Base-by-base conservation (phyloP, 2,113 vertebrate species). In the Microcebus jonahi region DNA sequence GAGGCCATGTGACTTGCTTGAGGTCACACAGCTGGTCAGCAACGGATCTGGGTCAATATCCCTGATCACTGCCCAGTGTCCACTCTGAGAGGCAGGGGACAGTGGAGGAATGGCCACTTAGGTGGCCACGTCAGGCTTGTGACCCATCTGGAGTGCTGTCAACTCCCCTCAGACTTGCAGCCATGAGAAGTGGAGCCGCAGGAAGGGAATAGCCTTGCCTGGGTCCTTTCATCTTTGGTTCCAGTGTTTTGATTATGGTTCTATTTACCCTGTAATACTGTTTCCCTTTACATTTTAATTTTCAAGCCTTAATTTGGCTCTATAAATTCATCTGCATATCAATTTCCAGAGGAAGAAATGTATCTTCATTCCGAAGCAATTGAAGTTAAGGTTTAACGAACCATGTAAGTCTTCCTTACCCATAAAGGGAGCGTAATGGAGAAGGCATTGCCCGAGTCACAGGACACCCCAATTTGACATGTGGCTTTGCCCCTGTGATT, bases 381-480 rank as follows among this genome's bases (percentile, higher is more conserved):
- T 84, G 80, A 76, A 95, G 95, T 88, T 92, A 93, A 42, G 5
- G 55, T 92, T 92, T 96, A 94, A 83, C 75, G 21, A 53, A 86
- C 55, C 48, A 50, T 2, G 21, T 57, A 14, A 42, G 87, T 21
- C 90, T 36, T 95, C 90, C 45, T 95, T 29, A 27, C 42, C 91
- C 61, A 48, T 18, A 59, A 75, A 59, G 20, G 53, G 53, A 71
- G 36, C 14, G 55, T 88, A 20, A 75, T 15, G 25, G 31, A 77
- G 31, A 70, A 48, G 48, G 31, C n/a, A 6, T 12, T 50, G 12
- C 34, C 14, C 36, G 14, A 45, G 83, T 61, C 73, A 70, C 2
- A 31, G 36, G 31, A 29, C 31, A 67, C 50, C 31, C 42, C 79
- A 45, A 2, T 8, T 4, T 12, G 42, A 13, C 39, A 18, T 3